Base-by-base conservation (phyloP, 1,140 invertebrate species). In the Drosophila eugracilis region DNA sequence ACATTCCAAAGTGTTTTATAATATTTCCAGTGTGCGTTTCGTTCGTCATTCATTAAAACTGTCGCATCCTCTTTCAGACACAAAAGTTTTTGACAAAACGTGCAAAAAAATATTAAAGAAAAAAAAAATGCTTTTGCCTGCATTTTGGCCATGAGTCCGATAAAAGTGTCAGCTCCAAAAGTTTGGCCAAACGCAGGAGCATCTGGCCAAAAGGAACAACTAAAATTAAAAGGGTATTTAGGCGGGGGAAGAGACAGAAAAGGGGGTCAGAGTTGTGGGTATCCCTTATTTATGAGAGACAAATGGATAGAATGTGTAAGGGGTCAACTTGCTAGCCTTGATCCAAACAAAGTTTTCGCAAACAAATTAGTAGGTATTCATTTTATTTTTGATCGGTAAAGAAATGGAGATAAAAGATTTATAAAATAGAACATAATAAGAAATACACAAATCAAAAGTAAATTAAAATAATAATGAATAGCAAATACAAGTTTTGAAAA, bases 91-190 rank as follows among this genome's bases (percentile, higher is more conserved):
- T 67, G 60, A 67, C 63, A 73, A 60, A 74, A 44, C 49, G 28
- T 15, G 24, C 12, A 30, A 42, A 17, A 53, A 54, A 44, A 30
- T 9, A 28, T 6, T 10, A 12, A 10, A 26, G 3, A 45, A 47
- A 36, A 50, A 76, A 37, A 28, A 54, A 53, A 39, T 58, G 63
- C 45, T 39, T 59, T 81, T 74, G 78, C 60, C 74, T 78, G 78
- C 78, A 66, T 77, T 41, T 50, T 55, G 50, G 41, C 78, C 78
- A 57, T 24, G 60, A 77, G 73, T 41, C 54, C 74, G 78, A 81
- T 83, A 83, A 81, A 81, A 83, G 69, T 78, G 78, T 78, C 78
- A 78, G 74, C 42, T 62, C 22, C 72, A 54, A 55, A 80, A 83
- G 60, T 78, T 83, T 74, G 63, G 47, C 37, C 62, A 66, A 52